Evolutionary conservation across 2,888 invertebrate species (phyloP).

Genomic region (Ectemnius continuus): DNA sequence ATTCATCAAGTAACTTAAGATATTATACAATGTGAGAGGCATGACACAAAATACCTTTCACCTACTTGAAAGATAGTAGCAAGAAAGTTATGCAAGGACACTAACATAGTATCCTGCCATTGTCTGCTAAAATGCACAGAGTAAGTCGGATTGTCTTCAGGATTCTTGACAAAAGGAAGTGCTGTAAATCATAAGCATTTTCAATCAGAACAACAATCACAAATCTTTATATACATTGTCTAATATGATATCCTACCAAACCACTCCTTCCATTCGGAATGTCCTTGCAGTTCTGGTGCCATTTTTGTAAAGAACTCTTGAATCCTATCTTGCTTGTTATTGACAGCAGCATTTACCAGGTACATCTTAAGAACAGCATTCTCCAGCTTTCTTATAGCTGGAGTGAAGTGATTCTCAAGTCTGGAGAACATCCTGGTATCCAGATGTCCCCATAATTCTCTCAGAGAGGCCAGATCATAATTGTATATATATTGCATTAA

Average conservation of each 20-base stretch:
- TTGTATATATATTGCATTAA: slow-evolving; percentile 86
- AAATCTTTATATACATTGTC: not conserved
- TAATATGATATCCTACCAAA: slow-evolving; percentile 85
- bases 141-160: slow-evolving; percentile 93
- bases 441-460: slow-evolving; percentile 94
- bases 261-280: slow-evolving; percentile 98
- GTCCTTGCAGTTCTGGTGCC: slow-evolving; percentile 91
- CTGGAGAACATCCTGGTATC: slow-evolving; percentile 93
- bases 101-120: slow-evolving; percentile 96
- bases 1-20: not conserved
- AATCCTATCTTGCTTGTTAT: slow-evolving; percentile 90
- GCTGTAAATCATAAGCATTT: slow-evolving; percentile 80
- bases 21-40: slow-evolving; percentile 22
- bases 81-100: slow-evolving; percentile 95
- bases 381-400: slow-evolving; percentile 91
- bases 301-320: slow-evolving; percentile 93
- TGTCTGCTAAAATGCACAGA: slow-evolving; percentile 93
- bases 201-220: not conserved
- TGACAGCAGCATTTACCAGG: slow-evolving; percentile 90
- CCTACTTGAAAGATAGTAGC: slow-evolving; percentile 89
- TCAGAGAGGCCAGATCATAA: slow-evolving; percentile 88
- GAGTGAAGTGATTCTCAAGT: slow-evolving; percentile 90
- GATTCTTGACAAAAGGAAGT: slow-evolving; percentile 93
- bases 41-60: slow-evolving; percentile 54
- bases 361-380: slow-evolving; percentile 93